Percentiles rank a stretch among this genome's conserved stretches.
Evolutionary conservation across 2,113 vertebrate genomes (phyloP).

Genomic region (Oryzias curvinotus): DNA sequence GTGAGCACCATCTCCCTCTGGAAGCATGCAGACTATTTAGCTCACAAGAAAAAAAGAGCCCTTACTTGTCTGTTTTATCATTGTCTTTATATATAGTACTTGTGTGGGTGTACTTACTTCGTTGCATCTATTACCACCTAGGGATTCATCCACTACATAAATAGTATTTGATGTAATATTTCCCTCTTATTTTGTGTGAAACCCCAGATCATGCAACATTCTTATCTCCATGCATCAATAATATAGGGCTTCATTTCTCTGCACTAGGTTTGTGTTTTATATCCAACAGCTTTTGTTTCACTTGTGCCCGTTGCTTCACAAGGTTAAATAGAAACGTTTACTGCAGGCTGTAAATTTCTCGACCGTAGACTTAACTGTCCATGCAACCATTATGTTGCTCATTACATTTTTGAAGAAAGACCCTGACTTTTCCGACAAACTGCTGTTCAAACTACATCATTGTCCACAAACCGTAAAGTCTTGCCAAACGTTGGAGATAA

Average conservation of each 20-base stretch:
- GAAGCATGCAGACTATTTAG: conserved; percentile 9
- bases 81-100: background rate
- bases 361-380: conserved; percentile 16
- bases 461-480: conserved; percentile 62
- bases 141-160: conserved; percentile 3
- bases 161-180: background rate
- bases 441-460: conserved; percentile 58
- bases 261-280: too few species aligned
- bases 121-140: background rate
- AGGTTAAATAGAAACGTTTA: conserved; percentile 25
- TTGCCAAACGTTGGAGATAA: conserved; percentile 46
- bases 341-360: conserved; percentile 9
- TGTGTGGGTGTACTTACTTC: background rate
- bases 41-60: conserved; percentile 18
- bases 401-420: conserved; percentile 38
- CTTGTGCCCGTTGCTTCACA: background rate
- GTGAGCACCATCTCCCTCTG: conserved; percentile 33
- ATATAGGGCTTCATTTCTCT: too few species aligned
- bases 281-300: background rate
- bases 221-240: background rate
- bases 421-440: conserved; percentile 52
- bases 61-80: conserved; percentile 42
- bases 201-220: conserved; percentile 5
- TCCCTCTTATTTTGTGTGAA: conserved; percentile 20
- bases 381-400: conserved; percentile 21